These are phyloP conservation scores for Chymomyza caudatula DNA, from an alignment of 2,888 invertebrate genomes.

Conservation along the genomic window DNA sequence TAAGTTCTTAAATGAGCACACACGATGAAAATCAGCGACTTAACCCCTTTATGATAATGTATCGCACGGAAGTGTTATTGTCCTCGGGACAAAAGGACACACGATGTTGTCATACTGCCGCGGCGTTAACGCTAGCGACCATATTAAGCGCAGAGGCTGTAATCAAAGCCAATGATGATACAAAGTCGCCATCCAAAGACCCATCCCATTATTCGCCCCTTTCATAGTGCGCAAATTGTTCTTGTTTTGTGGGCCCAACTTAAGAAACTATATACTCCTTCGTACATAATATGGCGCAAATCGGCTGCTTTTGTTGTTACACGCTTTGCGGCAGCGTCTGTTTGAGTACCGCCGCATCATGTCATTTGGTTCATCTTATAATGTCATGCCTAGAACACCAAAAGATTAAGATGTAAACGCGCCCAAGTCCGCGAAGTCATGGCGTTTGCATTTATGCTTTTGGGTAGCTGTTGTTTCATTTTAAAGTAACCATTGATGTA, in stretches of 20 bases:
- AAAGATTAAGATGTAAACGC: slow-evolving; percentile 69
- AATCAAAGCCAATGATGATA: slow-evolving; percentile 64
- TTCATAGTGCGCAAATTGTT: background rate
- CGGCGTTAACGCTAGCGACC: slow-evolving; percentile 57
- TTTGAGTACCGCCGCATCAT: background rate
- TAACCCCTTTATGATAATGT: slow-evolving; percentile 76
- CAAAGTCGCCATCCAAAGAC: slow-evolving; percentile 39
- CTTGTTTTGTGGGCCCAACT: background rate
- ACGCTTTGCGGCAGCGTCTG: background rate
- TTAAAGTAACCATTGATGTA: slow-evolving; percentile 4
- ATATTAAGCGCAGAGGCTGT: slow-evolving; percentile 44
- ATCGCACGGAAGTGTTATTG: slow-evolving; percentile 72
- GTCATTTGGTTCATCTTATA: background rate
- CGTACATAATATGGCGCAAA: background rate
- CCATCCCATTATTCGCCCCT: slow-evolving; percentile 4
- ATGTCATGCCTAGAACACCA: slow-evolving; percentile 63
- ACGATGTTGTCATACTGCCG: slow-evolving; percentile 18
- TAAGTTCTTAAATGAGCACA: slow-evolving; percentile 70
- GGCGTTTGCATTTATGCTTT: background rate
- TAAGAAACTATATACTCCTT: background rate
- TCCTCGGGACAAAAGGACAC: slow-evolving; percentile 73
- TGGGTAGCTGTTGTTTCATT: background rate
- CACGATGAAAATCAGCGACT: slow-evolving; percentile 72
- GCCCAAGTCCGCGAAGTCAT: slow-evolving; percentile 7
- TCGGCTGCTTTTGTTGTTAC: background rate